phyloP scores from a whole-genome alignment of 1,140 invertebrate species.

The Patella vulgata region DNA sequence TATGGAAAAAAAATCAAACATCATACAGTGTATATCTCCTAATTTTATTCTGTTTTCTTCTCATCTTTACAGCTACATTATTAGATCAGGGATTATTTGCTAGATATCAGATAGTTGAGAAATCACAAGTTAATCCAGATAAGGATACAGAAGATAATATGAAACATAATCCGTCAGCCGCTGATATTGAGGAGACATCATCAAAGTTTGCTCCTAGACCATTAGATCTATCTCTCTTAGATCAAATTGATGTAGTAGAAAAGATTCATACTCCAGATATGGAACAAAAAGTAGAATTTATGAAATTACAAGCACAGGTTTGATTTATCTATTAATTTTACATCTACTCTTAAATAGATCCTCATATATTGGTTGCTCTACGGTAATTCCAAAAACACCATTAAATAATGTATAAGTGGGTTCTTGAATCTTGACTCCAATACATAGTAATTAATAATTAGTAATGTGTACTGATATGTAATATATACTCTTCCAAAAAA shows the following conservation, averaged over 20 bases:
- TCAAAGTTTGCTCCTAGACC: conserved; percentile 1
- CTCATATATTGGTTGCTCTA: neutral
- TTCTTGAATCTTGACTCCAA: too few species aligned
- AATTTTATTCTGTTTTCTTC: too few species aligned
- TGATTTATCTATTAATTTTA: too few species aligned
- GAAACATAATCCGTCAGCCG: too few species aligned
- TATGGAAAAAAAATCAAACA: too few species aligned
- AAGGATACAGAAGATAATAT: too few species aligned
- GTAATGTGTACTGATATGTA: too few species aligned
- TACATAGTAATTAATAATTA: too few species aligned
- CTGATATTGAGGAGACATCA: neutral
- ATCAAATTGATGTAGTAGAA: conserved; percentile 10
- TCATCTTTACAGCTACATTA: conserved; percentile 41
- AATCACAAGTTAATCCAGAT: too few species aligned
- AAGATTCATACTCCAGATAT: conserved; percentile 42
- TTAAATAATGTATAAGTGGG: neutral
- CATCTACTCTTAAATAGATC: neutral
- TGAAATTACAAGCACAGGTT: conserved; percentile 59
- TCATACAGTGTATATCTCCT: too few species aligned
- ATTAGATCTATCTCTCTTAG: conserved; percentile 16
- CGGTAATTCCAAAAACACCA: neutral
- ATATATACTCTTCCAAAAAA: too few species aligned
- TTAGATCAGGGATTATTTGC: conserved; percentile 51
- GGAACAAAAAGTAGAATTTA: conserved; percentile 54
- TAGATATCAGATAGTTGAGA: conserved; percentile 40